Evolutionary conservation across 2,113 vertebrate species (phyloP).

Genomic region (Puntigrus tetrazona): DNA sequence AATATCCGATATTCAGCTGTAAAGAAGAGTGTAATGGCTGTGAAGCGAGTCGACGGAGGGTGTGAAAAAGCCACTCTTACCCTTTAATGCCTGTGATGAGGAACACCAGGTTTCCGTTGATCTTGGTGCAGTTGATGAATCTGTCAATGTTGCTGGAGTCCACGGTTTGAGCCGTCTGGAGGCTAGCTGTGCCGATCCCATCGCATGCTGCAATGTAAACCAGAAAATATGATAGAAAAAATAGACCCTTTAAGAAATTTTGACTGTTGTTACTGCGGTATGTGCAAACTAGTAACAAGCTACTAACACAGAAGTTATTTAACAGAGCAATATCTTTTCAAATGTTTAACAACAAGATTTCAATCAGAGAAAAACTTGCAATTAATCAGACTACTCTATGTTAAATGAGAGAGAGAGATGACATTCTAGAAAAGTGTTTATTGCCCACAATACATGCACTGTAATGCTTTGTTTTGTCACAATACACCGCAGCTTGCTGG

Average conservation of each 20-base stretch:
- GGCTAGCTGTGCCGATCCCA: conserved; percentile 91
- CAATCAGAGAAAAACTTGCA: background rate
- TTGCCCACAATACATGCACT: background rate
- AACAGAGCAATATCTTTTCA: background rate
- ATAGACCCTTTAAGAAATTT: background rate
- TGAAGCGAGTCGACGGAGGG: background rate
- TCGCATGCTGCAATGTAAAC: conserved; percentile 83
- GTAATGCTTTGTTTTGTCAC: background rate
- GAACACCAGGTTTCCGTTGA: conserved; percentile 98
- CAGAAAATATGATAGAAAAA: background rate
- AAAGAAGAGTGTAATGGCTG: conserved; percentile 19
- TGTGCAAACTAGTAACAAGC: too few species aligned
- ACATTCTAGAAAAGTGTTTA: background rate
- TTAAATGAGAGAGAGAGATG: background rate
- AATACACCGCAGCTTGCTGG: background rate
- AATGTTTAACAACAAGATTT: background rate
- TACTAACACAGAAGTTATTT: background rate
- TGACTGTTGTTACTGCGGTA: background rate
- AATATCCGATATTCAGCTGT: conserved; percentile 14
- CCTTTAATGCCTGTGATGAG: conserved; percentile 98
- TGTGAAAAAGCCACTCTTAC: conserved; percentile 73
- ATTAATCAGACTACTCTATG: background rate
- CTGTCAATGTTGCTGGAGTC: conserved; percentile 98
- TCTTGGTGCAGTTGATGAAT: conserved; percentile 98
- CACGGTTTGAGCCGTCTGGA: conserved; percentile 90